These are phyloP conservation scores for Leptocoma aspasia DNA, from an alignment of 2,113 vertebrate species.

Conservation along the genomic window DNA sequence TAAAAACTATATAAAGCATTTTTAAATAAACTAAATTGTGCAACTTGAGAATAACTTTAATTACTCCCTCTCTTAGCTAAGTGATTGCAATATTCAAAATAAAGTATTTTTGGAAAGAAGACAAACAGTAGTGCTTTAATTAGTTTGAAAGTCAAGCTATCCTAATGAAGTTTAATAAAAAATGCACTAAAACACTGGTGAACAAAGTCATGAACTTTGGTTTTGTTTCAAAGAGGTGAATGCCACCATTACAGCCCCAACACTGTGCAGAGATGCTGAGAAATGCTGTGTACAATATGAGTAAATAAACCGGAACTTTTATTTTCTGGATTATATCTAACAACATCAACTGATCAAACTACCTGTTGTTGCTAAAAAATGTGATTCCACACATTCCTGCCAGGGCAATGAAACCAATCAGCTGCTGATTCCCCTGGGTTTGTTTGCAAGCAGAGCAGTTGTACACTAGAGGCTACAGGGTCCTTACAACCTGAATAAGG, in stretches of 20 bases:
- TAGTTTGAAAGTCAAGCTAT: slow-evolving; percentile 2
- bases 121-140: not conserved
- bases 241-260: not conserved
- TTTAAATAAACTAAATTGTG: slow-evolving; percentile 58
- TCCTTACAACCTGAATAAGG: not conserved
- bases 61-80: slow-evolving; percentile 32
- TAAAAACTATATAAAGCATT: slow-evolving; percentile 77
- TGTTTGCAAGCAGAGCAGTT: not conserved
- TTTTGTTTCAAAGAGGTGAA: not conserved
- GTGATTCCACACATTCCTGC: not conserved
- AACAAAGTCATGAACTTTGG: not conserved
- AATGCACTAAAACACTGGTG: not conserved
- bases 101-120: slow-evolving; percentile 20
- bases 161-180: slow-evolving; percentile 4
- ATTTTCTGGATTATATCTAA: not conserved
- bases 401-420: not conserved
- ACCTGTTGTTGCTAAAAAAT: not conserved
- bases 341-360: not conserved
- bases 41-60: slow-evolving; percentile 63
- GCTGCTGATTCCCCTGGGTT: not conserved
- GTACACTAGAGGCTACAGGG: not conserved
- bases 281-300: not conserved
- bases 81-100: slow-evolving; percentile 12
- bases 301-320: not conserved
- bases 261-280: not conserved